Evolutionary conservation across 1,140 invertebrate genomes (phyloP).

Genomic region (Littorina saxatilis): DNA sequence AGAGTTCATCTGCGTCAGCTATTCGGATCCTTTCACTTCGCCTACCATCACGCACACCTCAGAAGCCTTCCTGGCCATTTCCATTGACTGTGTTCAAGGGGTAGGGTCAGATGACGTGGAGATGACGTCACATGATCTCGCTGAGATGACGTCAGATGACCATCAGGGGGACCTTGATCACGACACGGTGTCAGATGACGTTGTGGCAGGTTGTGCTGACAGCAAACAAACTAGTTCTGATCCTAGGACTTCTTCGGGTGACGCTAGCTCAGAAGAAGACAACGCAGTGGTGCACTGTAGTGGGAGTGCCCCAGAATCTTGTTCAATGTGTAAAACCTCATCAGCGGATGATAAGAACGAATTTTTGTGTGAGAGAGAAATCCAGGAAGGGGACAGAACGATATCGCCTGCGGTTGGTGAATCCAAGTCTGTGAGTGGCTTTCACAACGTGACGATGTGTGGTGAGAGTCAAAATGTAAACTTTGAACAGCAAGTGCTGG

Average conservation of each 20-base stretch:
- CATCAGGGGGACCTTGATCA: neutral
- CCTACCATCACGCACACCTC: constrained; percentile 9
- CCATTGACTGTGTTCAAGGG: neutral
- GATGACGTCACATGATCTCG: neutral
- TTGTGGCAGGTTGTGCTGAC: neutral
- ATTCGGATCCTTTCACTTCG: constrained; percentile 3
- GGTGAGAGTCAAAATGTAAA: too few relatives aligned
- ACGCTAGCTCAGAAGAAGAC: neutral
- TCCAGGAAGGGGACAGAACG: too few relatives aligned
- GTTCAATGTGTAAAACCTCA: too few relatives aligned
- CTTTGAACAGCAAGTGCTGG: too few relatives aligned
- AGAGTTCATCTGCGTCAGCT: constrained; percentile 22
- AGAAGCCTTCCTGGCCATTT: constrained; percentile 6
- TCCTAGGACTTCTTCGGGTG: neutral
- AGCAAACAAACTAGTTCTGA: neutral
- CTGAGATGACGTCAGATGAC: neutral
- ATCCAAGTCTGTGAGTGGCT: too few relatives aligned
- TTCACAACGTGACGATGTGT: too few relatives aligned
- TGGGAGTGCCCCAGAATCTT: too few relatives aligned
- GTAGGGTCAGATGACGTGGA: constrained; percentile 8
- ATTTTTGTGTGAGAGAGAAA: too few relatives aligned
- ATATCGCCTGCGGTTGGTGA: too few relatives aligned
- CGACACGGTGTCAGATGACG: constrained; percentile 1
- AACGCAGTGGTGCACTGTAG: neutral
- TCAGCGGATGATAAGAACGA: too few relatives aligned